Evolutionary conservation across 2,888 invertebrate species (phyloP).

Genomic region (Drosophila mayaguana): DNA sequence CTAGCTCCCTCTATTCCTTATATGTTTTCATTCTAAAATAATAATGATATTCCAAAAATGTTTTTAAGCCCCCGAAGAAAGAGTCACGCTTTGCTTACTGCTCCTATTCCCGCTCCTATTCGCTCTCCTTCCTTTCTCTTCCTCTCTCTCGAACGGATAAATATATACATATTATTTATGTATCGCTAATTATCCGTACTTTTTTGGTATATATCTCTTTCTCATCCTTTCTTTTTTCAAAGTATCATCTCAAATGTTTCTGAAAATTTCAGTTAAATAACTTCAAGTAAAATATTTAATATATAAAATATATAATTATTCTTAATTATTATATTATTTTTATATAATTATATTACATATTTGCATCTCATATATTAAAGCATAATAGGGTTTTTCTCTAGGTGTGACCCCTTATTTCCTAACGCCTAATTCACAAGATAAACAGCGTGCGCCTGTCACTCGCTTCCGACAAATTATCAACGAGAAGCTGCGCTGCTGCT

Average conservation of each 20-base stretch:
- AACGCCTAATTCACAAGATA: constrained; percentile 75
- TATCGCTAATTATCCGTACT: no score
- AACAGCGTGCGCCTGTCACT: constrained; percentile 78
- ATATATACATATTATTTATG: no score
- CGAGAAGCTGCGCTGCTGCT: constrained; percentile 39
- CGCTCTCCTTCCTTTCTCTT: background rate
- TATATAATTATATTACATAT: no score
- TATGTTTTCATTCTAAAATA: background rate
- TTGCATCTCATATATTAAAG: no score
- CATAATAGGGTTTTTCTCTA: constrained; percentile 30
- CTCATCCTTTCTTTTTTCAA: background rate
- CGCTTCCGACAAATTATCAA: constrained; percentile 79
- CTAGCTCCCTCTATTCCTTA: background rate
- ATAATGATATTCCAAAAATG: background rate
- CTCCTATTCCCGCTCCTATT: no score
- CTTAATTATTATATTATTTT: no score
- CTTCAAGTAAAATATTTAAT: no score
- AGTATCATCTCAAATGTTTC: background rate
- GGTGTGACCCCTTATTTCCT: constrained; percentile 44
- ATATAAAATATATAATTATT: no score
- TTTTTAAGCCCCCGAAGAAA: background rate
- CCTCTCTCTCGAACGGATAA: no score
- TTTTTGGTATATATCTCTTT: background rate
- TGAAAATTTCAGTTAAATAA: no score
- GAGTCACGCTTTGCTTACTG: no score